Conservation (phyloP, 2,797 vertebrate genomes). For the Hafferia zeledoni region DNA sequence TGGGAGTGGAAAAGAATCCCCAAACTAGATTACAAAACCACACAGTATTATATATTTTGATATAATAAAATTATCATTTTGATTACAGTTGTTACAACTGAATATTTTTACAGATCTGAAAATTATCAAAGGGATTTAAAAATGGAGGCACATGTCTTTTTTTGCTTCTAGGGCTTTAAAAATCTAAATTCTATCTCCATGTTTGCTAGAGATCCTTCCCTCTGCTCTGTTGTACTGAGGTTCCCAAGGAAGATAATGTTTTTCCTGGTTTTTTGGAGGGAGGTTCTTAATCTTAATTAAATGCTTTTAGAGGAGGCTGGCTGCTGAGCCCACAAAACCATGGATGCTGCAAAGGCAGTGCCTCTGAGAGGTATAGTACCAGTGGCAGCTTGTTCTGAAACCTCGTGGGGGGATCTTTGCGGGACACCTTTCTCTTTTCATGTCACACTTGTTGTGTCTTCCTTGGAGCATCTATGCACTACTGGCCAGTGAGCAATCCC, state of each 20-base stretch:
- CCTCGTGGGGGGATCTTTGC: neutral
- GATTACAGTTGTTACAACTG: neutral
- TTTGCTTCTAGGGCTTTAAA: neutral
- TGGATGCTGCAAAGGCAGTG: neutral
- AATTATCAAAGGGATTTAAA: neutral
- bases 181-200: neutral
- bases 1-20: neutral
- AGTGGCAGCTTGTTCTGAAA: neutral
- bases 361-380: neutral
- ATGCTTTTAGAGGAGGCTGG: neutral
- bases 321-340: neutral
- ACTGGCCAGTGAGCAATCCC: neutral
- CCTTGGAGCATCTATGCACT: neutral
- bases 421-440: neutral
- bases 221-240: neutral
- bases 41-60: neutral
- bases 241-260: neutral
- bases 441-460: neutral
- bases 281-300: neutral
- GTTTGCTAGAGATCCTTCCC: neutral
- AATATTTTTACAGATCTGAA: neutral
- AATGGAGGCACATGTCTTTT: neutral
- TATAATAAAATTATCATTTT: neutral
- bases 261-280: neutral
- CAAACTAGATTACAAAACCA: neutral